Conservation (phyloP, 2,797 vertebrate genomes). For the Protonibea diacanthus region DNA sequence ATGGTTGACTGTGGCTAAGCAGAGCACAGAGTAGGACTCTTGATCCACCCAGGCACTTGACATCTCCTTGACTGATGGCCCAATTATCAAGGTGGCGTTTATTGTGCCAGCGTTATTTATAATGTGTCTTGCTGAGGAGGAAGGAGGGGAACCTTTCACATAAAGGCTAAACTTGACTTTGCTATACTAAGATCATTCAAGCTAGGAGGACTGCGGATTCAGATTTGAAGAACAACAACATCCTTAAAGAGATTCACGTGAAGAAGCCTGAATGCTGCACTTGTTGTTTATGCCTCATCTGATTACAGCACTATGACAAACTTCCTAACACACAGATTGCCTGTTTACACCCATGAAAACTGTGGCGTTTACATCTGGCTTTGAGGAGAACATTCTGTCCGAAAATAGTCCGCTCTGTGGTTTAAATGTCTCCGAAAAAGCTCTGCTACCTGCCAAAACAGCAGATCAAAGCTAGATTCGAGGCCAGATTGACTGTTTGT, state of each 20-base stretch:
- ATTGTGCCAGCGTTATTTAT: constrained; percentile 91
- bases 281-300: constrained; percentile 26
- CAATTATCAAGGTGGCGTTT: constrained; percentile 89
- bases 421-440: constrained; percentile 20
- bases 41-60: constrained; percentile 76
- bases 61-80: constrained; percentile 86
- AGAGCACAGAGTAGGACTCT: constrained; percentile 63
- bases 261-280: constrained; percentile 24
- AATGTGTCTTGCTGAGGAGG: constrained; percentile 84
- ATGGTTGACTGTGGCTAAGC: constrained; percentile 44
- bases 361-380: constrained; percentile 31
- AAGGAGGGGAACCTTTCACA: constrained; percentile 70
- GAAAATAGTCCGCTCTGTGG: constrained; percentile 33
- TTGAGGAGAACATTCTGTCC: constrained; percentile 22
- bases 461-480: constrained; percentile 37
- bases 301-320: constrained; percentile 34
- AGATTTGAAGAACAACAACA: neutral
- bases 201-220: neutral
- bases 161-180: constrained; percentile 83
- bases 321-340: constrained; percentile 12
- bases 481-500: constrained; percentile 38
- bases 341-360: constrained; percentile 42
- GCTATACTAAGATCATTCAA: constrained; percentile 36
- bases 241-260: neutral
- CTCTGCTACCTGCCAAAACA: constrained; percentile 46